Evolutionary conservation across 2,888 invertebrate species (phyloP), one percentile per base, ranked within the genome.

Genomic region (Celastrina argiolus): DNA sequence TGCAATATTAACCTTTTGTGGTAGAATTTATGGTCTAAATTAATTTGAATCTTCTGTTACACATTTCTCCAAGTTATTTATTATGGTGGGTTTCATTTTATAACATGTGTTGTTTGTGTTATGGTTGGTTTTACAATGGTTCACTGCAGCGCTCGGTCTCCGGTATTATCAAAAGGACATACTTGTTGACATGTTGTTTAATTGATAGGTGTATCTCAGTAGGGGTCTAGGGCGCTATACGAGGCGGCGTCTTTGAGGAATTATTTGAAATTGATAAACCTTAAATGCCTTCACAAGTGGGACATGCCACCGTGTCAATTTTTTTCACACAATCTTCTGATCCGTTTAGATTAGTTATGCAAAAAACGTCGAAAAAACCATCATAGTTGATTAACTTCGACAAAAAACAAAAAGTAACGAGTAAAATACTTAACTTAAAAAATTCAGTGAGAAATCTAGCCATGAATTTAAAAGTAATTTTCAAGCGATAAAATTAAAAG

Each of bases 131-230:
- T 86, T 87, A 66, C 79, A 77, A 75, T 79, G 80, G 73, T 69
- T 69, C 70, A 68, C 69, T 69, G 72, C 69, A 73, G 64, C 14
- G 67, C 76, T 80, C 81, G 83, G 82, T 81, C 80, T 81, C 79
- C 78, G 78, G 79, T 80, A 78, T 84, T 87, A 85, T 85, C 83
- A 84, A 88, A n/a, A 86, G 85, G 87, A 88, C 89, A 86, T 81
- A 91, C 88, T 90, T 90, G 91, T 91, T 91, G 91, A 91, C 90
- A 91, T 88, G 89, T 89, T 89, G 85, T 90, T 89, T 91, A 90
- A 91, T 91, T 91, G 91, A 91, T 90, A 84, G 89, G 89, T 86
- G 86, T 83, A 87, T 85, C 91, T 75, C 91, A 75, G 88, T 79
- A 84, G 90, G 91, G 87, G 85, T 83, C 83, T 83, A 81, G 80